Percentiles rank a stretch among this genome's conserved stretches.
Evolutionary conservation across 2,113 vertebrate genomes (phyloP).

Genomic region (Xyliphius kryptos): DNA sequence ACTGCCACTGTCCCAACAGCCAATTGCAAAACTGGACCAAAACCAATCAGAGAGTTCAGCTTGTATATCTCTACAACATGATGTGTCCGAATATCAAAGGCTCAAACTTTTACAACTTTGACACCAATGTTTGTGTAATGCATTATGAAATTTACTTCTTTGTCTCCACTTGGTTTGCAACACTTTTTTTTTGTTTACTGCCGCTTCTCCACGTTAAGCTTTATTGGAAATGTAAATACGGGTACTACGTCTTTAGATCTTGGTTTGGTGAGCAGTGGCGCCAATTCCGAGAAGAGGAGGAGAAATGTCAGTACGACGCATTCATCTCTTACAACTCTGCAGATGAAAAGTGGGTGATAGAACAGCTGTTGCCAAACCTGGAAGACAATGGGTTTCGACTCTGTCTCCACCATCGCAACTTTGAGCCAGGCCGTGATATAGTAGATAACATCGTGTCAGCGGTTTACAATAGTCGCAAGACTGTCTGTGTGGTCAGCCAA

Average conservation of each 20-base stretch:
- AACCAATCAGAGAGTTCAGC: slow-evolving; percentile 55
- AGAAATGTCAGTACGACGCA: slow-evolving; percentile 70
- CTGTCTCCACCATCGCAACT: slow-evolving; percentile 83
- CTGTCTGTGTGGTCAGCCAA: slow-evolving; percentile 75
- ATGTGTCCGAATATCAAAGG: slow-evolving; percentile 40
- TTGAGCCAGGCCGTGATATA: slow-evolving; percentile 68
- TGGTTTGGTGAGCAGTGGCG: slow-evolving; percentile 72
- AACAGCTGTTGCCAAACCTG: slow-evolving; percentile 67
- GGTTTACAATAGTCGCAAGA: slow-evolving; percentile 77
- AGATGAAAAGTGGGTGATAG: slow-evolving; percentile 74
- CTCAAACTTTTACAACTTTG: slow-evolving; percentile 62
- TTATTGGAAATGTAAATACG: slow-evolving; percentile 73
- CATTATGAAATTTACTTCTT: slow-evolving; percentile 61
- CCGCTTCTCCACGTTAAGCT: slow-evolving; percentile 66
- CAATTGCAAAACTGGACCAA: slow-evolving; percentile 60
- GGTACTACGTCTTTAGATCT: slow-evolving; percentile 68
- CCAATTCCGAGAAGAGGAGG: slow-evolving; percentile 61
- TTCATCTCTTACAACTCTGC: slow-evolving; percentile 81
- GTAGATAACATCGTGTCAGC: slow-evolving; percentile 81
- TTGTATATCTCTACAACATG: slow-evolving; percentile 62
- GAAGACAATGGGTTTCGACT: slow-evolving; percentile 68
- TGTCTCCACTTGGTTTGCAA: slow-evolving; percentile 47
- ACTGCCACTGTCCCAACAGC: slow-evolving; percentile 65
- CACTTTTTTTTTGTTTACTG: slow-evolving; percentile 59
- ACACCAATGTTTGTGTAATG: slow-evolving; percentile 65